These are phyloP conservation scores for Thunnus thynnus DNA, from an alignment of 2,113 vertebrate genomes.

Conservation along the genomic window DNA sequence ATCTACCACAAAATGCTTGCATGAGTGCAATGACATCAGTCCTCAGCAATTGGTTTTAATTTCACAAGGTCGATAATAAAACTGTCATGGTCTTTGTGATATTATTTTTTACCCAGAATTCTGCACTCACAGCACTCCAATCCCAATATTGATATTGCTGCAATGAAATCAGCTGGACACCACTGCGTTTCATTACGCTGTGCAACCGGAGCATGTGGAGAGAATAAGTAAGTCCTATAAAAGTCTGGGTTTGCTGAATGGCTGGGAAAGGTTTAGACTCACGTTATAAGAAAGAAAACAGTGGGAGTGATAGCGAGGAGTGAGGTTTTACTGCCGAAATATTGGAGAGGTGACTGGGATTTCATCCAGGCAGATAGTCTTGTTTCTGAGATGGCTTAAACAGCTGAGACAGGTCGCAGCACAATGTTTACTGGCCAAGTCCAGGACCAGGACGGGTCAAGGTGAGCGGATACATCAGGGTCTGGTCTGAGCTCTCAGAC, in stretches of 20 bases:
- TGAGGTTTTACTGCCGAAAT: slow-evolving; percentile 49
- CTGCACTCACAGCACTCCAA: slow-evolving; percentile 52
- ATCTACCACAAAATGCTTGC: slow-evolving; percentile 47
- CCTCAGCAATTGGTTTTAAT: slow-evolving; percentile 56
- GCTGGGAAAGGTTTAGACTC: slow-evolving; percentile 52
- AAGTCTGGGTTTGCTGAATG: slow-evolving; percentile 35
- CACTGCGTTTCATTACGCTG: slow-evolving; percentile 65
- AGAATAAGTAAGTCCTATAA: slow-evolving; percentile 62
- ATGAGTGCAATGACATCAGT: slow-evolving; percentile 67
- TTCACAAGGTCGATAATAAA: slow-evolving; percentile 66
- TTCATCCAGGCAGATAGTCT: slow-evolving; percentile 48
- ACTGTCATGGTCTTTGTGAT: slow-evolving; percentile 51
- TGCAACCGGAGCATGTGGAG: slow-evolving; percentile 62
- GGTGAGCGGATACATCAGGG: slow-evolving; percentile 37
- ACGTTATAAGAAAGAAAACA: slow-evolving; percentile 41
- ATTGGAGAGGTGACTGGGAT: slow-evolving; percentile 42
- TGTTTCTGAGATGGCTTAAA: slow-evolving; percentile 59
- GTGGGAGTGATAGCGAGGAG: slow-evolving; percentile 38
- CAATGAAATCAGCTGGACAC: slow-evolving; percentile 70
- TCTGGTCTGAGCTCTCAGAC: slow-evolving; percentile 29
- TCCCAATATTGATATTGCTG: slow-evolving; percentile 61
- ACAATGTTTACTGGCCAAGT: slow-evolving; percentile 14
- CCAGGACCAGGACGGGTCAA: slow-evolving; percentile 5
- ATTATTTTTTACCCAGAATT: slow-evolving; percentile 55
- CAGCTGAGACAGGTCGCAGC: slow-evolving; percentile 53